Evolutionary conservation across 1,140 invertebrate species (phyloP).

Genomic region (Drosophila suzukii): DNA sequence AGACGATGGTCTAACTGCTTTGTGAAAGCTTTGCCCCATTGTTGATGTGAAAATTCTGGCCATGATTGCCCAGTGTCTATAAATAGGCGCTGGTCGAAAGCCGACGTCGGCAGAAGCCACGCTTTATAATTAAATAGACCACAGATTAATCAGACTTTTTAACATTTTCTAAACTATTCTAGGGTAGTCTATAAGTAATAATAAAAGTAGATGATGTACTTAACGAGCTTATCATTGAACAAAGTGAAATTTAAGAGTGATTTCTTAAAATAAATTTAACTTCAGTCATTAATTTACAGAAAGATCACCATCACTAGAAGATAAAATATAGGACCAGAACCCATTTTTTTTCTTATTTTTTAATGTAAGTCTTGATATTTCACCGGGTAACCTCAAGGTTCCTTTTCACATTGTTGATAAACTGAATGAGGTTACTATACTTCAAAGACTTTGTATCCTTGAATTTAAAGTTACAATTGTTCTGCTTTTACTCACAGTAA

Average conservation of each 20-base stretch:
- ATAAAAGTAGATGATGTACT: no score
- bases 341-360: not conserved
- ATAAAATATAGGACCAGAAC: not conserved
- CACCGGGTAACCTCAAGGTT: no score
- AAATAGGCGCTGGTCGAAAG: slow-evolving; percentile 51
- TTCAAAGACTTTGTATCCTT: not conserved
- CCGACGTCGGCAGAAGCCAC: slow-evolving; percentile 10
- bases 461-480: no score
- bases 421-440: not conserved
- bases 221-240: no score
- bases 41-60: slow-evolving; percentile 36
- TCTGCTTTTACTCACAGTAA: no score
- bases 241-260: not conserved
- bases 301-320: not conserved
- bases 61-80: slow-evolving; percentile 53
- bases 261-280: not conserved
- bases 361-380: no score
- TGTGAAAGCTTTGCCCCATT: slow-evolving; percentile 60
- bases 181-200: no score
- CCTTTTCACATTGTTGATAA: not conserved
- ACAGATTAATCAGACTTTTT: slow-evolving; percentile 47
- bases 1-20: slow-evolving; percentile 41
- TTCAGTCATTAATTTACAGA: not conserved
- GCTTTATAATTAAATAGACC: slow-evolving; percentile 61
- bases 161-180: no score